Evolutionary conservation across 1,140 invertebrate species (phyloP).

Genomic region (Ylistrum balloti): DNA sequence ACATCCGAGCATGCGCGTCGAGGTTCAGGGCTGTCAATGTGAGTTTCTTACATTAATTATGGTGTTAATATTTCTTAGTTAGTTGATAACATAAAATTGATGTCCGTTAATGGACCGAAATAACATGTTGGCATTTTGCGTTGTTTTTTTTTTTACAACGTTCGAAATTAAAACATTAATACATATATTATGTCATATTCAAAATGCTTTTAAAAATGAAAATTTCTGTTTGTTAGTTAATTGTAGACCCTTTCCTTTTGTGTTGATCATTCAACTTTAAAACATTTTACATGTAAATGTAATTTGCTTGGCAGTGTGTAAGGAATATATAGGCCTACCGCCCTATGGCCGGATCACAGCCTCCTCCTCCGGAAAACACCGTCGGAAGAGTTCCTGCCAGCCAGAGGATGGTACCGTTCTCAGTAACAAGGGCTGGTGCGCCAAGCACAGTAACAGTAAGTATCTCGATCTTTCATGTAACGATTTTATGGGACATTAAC

Average conservation of each 20-base stretch:
- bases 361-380: constrained; percentile 82
- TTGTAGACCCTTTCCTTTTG: no score
- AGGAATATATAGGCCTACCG: constrained; percentile 84
- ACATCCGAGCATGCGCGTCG: constrained; percentile 85
- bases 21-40: constrained; percentile 86
- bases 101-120: not conserved
- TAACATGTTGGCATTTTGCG: no score
- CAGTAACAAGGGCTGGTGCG: constrained; percentile 85
- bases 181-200: no score
- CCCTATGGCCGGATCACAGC: constrained; percentile 84
- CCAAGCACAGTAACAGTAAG: constrained; percentile 84
- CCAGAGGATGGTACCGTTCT: constrained; percentile 85
- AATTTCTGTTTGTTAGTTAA: no score
- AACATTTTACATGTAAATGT: not conserved
- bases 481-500: no score
- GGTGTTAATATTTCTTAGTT: not conserved
- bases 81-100: no score
- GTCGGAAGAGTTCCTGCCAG: constrained; percentile 83
- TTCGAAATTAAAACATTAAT: no score
- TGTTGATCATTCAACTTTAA: no score
- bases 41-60: constrained; percentile 62
- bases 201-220: no score
- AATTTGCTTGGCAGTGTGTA: constrained; percentile 83
- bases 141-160: no score
- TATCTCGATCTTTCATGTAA: no score